These are phyloP conservation scores for Centropus bengalensis DNA, from an alignment of 2,113 vertebrate genomes.

Conservation along the genomic window DNA sequence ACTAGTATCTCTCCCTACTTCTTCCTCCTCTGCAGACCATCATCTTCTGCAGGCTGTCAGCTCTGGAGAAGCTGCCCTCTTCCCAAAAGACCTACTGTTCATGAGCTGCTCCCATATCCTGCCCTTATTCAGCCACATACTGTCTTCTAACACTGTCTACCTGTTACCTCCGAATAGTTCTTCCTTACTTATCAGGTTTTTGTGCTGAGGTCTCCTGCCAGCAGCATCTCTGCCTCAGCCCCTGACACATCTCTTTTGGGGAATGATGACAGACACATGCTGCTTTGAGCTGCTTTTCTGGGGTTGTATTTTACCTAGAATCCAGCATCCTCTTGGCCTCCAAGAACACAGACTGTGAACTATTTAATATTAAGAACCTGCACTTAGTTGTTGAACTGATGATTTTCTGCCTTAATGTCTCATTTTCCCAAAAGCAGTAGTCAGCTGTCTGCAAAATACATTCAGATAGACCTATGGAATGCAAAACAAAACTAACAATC, in stretches of 20 bases:
- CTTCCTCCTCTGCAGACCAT: not conserved
- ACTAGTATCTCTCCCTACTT: not conserved
- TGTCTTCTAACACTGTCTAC: not conserved
- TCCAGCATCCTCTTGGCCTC: not conserved
- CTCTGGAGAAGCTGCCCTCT: not conserved
- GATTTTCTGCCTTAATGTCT: not conserved
- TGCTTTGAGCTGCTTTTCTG: not conserved
- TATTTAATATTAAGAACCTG: not conserved
- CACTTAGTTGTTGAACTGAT: not conserved
- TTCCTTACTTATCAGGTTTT: not conserved
- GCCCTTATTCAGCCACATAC: not conserved
- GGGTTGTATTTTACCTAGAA: not conserved
- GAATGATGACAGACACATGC: not conserved
- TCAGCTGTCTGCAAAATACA: not conserved
- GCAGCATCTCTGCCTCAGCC: not conserved
- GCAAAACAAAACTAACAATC: not conserved
- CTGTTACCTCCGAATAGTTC: not conserved
- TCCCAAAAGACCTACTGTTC: not conserved
- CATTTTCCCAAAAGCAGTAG: not conserved
- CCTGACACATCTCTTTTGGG: not conserved
- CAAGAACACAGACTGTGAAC: not conserved
- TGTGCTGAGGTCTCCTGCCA: not conserved
- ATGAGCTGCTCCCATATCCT: not conserved
- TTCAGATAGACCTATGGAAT: not conserved
- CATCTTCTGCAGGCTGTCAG: not conserved